Evolutionary conservation across 2,888 invertebrate genomes (phyloP).

Genomic region (Platycheirus rosarum): DNA sequence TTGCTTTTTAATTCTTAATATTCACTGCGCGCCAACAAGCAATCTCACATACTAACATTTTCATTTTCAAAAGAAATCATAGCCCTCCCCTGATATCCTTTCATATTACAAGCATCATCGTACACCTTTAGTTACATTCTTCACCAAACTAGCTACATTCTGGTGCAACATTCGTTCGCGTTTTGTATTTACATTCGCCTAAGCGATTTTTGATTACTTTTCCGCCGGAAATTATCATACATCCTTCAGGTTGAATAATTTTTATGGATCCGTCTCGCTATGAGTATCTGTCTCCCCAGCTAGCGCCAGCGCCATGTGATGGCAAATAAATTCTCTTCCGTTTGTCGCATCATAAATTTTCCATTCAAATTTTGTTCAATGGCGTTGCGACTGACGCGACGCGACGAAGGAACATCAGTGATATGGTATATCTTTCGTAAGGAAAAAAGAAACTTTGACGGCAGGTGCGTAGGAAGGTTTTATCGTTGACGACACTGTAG

Average conservation of each 20-base stretch:
- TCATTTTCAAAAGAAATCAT: slow-evolving; percentile 17
- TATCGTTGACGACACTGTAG: neutral
- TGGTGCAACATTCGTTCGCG: slow-evolving; percentile 56
- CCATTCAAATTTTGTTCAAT: slow-evolving; percentile 71
- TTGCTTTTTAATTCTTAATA: slow-evolving; percentile 67
- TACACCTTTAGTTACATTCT: slow-evolving; percentile 43
- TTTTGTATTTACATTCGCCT: slow-evolving; percentile 78
- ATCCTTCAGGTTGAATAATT: slow-evolving; percentile 83
- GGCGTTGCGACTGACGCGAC: slow-evolving; percentile 10
- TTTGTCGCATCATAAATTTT: slow-evolving; percentile 74
- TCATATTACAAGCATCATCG: neutral
- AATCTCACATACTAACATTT: slow-evolving; percentile 18
- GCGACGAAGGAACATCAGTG: slow-evolving; percentile 60
- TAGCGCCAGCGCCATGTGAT: slow-evolving; percentile 54
- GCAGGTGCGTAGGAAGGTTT: slow-evolving; percentile 43
- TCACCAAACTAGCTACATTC: slow-evolving; percentile 44
- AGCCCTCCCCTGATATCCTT: slow-evolving; percentile 1
- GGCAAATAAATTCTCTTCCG: slow-evolving; percentile 72
- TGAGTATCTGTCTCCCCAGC: slow-evolving; percentile 1
- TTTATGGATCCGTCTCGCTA: slow-evolving; percentile 78
- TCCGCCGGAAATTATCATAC: slow-evolving; percentile 83
- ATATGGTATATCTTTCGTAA: slow-evolving; percentile 20
- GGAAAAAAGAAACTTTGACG: slow-evolving; percentile 41
- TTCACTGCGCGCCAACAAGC: slow-evolving; percentile 5
- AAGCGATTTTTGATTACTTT: slow-evolving; percentile 83